phyloP scores from a whole-genome alignment of 2,797 vertebrate species.

The Syndactyla subalaris region DNA sequence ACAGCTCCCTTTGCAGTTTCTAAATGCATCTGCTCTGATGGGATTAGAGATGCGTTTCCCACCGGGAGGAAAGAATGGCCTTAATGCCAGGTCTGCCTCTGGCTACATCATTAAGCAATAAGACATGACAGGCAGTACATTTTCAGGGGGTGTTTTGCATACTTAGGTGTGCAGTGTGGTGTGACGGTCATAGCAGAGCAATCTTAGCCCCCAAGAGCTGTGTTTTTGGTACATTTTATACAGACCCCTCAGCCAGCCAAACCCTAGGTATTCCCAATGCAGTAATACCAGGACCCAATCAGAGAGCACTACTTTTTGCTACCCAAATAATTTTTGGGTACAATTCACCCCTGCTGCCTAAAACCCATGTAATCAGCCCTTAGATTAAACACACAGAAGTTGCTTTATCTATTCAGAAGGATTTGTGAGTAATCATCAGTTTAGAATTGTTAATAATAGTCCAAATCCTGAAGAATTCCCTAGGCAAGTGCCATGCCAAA shows the following conservation, averaged over 20 bases:
- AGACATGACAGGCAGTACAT: neutral
- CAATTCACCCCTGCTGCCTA: neutral
- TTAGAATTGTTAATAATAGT: neutral
- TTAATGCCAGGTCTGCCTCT: conserved; percentile 29
- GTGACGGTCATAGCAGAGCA: neutral
- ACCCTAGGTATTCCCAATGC: neutral
- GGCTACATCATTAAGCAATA: conserved; percentile 53
- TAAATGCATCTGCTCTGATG: conserved; percentile 27
- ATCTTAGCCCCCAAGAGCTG: neutral
- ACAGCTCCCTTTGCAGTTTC: conserved; percentile 39
- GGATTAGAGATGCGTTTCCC: neutral
- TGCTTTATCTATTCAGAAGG: neutral
- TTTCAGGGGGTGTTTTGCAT: neutral
- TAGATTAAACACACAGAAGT: neutral
- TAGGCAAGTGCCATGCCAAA: neutral
- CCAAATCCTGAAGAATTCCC: neutral
- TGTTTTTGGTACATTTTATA: neutral
- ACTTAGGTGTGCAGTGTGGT: neutral
- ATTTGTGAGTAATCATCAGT: neutral
- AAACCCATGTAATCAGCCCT: neutral
- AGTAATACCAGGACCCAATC: neutral
- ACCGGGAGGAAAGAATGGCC: conserved; percentile 4
- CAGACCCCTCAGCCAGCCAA: neutral
- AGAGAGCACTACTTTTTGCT: neutral
- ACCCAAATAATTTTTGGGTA: neutral